A percentile compares a stretch with the other conserved stretches of the same genome.
phyloP scores from a whole-genome alignment of 2,888 invertebrate genomes.

The Megastigmus dorsalis region DNA sequence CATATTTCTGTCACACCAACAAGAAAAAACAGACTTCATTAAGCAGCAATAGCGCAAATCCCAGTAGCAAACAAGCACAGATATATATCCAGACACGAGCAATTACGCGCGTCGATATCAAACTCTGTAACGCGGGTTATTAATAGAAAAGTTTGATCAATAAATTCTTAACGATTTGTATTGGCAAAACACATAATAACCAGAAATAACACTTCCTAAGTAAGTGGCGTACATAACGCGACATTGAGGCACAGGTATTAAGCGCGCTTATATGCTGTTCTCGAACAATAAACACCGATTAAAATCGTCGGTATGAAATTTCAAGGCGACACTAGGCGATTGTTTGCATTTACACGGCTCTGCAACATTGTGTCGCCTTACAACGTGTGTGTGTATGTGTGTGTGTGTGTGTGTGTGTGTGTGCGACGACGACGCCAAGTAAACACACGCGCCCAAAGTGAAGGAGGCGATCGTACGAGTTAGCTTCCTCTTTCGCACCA shows the following conservation, averaged over 20 bases:
- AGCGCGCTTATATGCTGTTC: slow-evolving; percentile 2
- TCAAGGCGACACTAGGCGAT: slow-evolving; percentile 34
- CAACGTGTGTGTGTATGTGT: no score
- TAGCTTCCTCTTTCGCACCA: slow-evolving; percentile 8
- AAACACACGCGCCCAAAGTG: slow-evolving; percentile 3
- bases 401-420: no score
- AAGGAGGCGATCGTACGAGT: not conserved
- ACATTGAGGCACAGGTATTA: slow-evolving; percentile 29
- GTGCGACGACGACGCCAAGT: not conserved
- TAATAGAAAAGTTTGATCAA: slow-evolving; percentile 1
- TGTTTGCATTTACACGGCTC: slow-evolving; percentile 46
- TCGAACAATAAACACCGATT: slow-evolving; percentile 45
- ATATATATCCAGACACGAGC: no score
- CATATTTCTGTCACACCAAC: no score
- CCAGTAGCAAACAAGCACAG: no score
- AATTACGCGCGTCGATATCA: no score
- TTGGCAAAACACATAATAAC: not conserved
- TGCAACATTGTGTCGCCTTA: slow-evolving; percentile 30
- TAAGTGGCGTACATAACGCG: not conserved
- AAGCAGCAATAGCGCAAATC: no score
- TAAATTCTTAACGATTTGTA: not conserved
- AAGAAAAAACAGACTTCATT: no score
- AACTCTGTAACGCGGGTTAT: no score
- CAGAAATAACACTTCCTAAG: not conserved
- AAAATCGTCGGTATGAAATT: slow-evolving; percentile 39